Evolutionary conservation across 2,888 invertebrate species (phyloP).

Genomic region (Hololepta plana): DNA sequence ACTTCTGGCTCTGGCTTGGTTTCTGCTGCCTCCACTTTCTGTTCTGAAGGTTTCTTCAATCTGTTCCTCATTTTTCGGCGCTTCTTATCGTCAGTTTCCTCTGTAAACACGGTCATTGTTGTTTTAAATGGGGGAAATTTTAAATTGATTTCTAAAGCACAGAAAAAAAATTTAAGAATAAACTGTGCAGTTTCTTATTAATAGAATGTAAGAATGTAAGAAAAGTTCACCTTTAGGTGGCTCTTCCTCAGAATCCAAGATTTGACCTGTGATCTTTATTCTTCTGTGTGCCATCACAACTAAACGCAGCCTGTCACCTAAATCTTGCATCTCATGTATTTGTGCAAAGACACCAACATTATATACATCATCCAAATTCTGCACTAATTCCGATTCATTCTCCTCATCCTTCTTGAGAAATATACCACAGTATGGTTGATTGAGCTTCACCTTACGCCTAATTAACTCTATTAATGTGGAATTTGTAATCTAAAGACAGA

Average conservation of each 20-base stretch:
- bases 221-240: slow-evolving; percentile 18
- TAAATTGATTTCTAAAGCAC: slow-evolving; percentile 49
- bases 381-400: slow-evolving; percentile 72
- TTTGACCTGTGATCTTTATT: slow-evolving; percentile 62
- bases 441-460: slow-evolving; percentile 81
- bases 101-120: slow-evolving; percentile 64
- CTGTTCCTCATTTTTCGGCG: slow-evolving; percentile 23
- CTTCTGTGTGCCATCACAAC: slow-evolving; percentile 91
- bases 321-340: slow-evolving; percentile 92
- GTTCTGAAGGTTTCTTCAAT: slow-evolving; percentile 14
- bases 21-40: too few species aligned
- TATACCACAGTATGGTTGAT: slow-evolving; percentile 94
- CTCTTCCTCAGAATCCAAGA: slow-evolving; percentile 49
- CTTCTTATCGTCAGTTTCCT: slow-evolving; percentile 47
- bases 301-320: slow-evolving; percentile 74
- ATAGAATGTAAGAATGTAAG: slow-evolving; percentile 1
- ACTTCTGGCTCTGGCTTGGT: slow-evolving; percentile 4
- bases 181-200: too few species aligned
- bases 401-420: slow-evolving; percentile 87
- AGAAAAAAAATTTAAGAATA: slow-evolving; percentile 8
- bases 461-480: slow-evolving; percentile 75
- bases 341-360: slow-evolving; percentile 91
- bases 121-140: slow-evolving; percentile 70
- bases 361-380: slow-evolving; percentile 71
- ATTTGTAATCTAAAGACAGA: slow-evolving; percentile 56